phyloP scores from a whole-genome alignment of 2,888 invertebrate species.

The Trachelus troglodyta region DNA sequence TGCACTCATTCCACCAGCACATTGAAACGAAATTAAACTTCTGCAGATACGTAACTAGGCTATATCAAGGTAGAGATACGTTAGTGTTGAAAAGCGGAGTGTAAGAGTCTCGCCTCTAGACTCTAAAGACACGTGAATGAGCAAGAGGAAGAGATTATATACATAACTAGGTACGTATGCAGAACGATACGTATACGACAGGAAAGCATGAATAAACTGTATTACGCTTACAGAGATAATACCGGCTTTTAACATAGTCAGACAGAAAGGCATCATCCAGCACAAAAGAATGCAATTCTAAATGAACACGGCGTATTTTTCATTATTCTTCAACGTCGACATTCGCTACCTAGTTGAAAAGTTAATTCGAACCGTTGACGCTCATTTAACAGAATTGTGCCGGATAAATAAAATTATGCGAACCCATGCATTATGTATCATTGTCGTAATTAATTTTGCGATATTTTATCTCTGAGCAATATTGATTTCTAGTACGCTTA shows the following conservation, averaged over 20 bases:
- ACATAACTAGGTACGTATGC: background rate
- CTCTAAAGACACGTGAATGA: slow-evolving; percentile 20
- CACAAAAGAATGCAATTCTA: slow-evolving; percentile 5
- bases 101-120: slow-evolving; percentile 1
- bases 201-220: slow-evolving; percentile 36
- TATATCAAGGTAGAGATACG: background rate
- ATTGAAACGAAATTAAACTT: background rate
- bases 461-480: background rate
- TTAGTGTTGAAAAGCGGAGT: background rate
- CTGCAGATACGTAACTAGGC: background rate
- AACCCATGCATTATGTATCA: background rate
- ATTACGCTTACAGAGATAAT: slow-evolving; percentile 35
- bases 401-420: background rate
- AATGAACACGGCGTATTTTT: background rate
- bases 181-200: slow-evolving; percentile 12
- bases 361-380: background rate
- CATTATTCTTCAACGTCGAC: background rate
- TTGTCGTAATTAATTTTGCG: background rate
- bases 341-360: background rate
- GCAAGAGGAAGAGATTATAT: slow-evolving; percentile 13
- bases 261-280: background rate
- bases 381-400: background rate
- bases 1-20: background rate
- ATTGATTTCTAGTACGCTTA: background rate
- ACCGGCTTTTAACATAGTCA: slow-evolving; percentile 26